A percentile compares a stretch with the other conserved stretches of the same genome.
Evolutionary conservation across 2,797 vertebrate species (phyloP).

Genomic region (Rhinatrema bivittatum): DNA sequence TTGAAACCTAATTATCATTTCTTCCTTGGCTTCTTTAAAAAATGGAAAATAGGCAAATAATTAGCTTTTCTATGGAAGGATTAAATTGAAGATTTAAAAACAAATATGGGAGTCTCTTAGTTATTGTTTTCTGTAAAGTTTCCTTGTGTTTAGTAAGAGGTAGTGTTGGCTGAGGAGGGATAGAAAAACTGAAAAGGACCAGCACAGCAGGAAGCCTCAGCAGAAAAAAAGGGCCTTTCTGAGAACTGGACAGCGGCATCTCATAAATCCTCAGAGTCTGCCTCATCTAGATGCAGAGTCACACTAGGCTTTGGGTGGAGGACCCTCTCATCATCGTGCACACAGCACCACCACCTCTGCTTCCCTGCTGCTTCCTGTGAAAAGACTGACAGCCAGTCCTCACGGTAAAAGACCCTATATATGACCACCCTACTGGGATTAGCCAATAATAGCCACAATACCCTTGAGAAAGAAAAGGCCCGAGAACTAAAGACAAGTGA

Average conservation of each 20-base stretch:
- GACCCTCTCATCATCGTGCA: slow-evolving; percentile 45
- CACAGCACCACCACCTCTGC: slow-evolving; percentile 52
- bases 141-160: slow-evolving; percentile 53
- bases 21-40: too few relatives aligned
- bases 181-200: slow-evolving; percentile 76
- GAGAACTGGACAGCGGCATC: slow-evolving; percentile 80
- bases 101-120: slow-evolving; percentile 52
- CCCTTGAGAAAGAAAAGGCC: too few relatives aligned
- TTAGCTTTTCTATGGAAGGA: too few relatives aligned
- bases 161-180: slow-evolving; percentile 34
- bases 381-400: slow-evolving; percentile 50
- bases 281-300: slow-evolving; percentile 97
- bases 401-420: slow-evolving; percentile 37
- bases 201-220: slow-evolving; percentile 83
- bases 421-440: too few relatives aligned
- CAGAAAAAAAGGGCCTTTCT: slow-evolving; percentile 79
- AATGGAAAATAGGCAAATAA: too few relatives aligned
- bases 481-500: too few relatives aligned
- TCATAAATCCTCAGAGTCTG: slow-evolving; percentile 69
- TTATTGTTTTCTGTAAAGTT: slow-evolving; percentile 57
- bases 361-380: slow-evolving; percentile 61
- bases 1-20: too few relatives aligned
- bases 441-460: too few relatives aligned
- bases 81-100: slow-evolving; percentile 54
- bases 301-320: slow-evolving; percentile 74